Percentiles rank a stretch among this genome's conserved stretches.
These are phyloP conservation scores for Mola mola DNA, from an alignment of 2,113 vertebrate genomes.

Conservation along the genomic window DNA sequence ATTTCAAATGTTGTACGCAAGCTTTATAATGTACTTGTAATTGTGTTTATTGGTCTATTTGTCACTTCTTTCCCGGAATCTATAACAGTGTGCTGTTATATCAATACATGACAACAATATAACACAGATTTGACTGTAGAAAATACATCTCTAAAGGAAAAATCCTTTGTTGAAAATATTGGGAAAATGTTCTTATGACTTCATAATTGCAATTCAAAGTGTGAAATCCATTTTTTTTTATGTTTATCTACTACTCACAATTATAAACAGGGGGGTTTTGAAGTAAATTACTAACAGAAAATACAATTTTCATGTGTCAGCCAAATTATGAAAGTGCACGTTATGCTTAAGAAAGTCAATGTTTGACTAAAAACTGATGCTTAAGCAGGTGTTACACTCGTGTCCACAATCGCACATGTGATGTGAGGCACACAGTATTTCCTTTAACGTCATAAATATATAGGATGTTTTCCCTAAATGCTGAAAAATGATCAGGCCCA, in stretches of 20 bases:
- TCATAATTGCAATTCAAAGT: too few species aligned
- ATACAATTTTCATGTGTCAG: neutral
- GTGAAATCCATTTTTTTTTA: too few species aligned
- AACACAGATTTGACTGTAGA: too few species aligned
- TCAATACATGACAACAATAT: too few species aligned
- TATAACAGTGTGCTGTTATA: too few species aligned
- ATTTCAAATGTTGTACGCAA: neutral
- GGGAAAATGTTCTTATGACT: neutral
- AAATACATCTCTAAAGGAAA: too few species aligned
- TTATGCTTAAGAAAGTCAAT: neutral
- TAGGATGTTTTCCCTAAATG: neutral
- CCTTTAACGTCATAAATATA: neutral
- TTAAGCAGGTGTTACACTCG: neutral
- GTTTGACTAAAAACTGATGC: neutral
- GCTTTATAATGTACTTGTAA: too few species aligned
- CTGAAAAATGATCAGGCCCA: neutral
- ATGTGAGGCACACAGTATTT: conserved; percentile 1
- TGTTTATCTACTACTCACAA: neutral
- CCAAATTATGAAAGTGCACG: neutral
- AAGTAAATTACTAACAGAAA: neutral
- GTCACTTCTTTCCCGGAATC: too few species aligned
- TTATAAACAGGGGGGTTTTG: neutral
- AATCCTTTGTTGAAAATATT: too few species aligned
- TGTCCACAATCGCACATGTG: neutral
- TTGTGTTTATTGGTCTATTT: too few species aligned